Evolutionary conservation across 1,140 invertebrate genomes (phyloP), one percentile per base, ranked within the genome.

Genomic region (Druon quercuslanigerum): DNA sequence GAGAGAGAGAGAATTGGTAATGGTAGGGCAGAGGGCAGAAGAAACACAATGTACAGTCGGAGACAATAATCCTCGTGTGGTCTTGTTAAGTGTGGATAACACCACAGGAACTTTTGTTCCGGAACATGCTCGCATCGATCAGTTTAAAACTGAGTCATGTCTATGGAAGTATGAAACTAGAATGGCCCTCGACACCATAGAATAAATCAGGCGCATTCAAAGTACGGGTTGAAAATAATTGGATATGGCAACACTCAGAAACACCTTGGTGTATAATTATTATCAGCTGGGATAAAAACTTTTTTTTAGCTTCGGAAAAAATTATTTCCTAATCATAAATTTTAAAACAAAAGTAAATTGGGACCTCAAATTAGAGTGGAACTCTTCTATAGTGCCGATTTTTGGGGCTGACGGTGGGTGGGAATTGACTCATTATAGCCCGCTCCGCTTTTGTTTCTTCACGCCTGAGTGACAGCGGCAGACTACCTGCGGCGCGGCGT

Each of bases 1-100:
- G 13, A 71, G 72, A 73, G 54, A 75, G 40, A 71, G 57, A 66
- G 60, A 74, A 52, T 17, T 74, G 60, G 75, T 75, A 75, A 76
- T 73, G 77, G 77, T 51, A 77, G 51, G 73, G 73, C 20, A 20
- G 70, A 72, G 79, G 70, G 57, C 72, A 74, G 60, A 77, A 57
- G 66, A 77, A 25, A 70, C 33, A 70, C 72, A 77, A 60, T 66
- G 60, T 66, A 66, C 60, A 66, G 60, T 66, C 60, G n/a, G 25
- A 40, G 25, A 66, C 60, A 66, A 66, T 66, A 66, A 66, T 66
- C 60, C 60, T 66, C 60, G 60, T 66, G 60, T 66, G 60, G 60
- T 66, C 60, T 66, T 66, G 60, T 66, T 66, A 40, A 66, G 60
- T 66, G 60, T 66, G 60, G 60, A 66, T 66, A 66, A 33, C 60